phyloP scores from a whole-genome alignment of 2,797 vertebrate genomes.

The Spinibarbus caldwelli region DNA sequence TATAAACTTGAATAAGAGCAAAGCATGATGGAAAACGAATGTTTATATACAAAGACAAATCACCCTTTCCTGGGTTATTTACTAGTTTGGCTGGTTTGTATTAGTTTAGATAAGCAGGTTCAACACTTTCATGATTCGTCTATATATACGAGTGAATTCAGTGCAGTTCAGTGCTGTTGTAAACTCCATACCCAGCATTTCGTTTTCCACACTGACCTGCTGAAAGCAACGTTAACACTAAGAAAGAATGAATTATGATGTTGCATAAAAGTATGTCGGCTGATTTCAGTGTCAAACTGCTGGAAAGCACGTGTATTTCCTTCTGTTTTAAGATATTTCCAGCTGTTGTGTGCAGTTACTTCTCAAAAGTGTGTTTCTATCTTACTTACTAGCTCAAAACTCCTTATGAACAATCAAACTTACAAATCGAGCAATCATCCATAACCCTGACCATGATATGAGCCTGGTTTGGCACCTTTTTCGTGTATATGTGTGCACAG shows the following conservation, averaged over 20 bases:
- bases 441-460: not conserved
- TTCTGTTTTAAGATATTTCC: slow-evolving; percentile 3
- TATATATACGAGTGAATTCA: slow-evolving; percentile 14
- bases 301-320: not conserved
- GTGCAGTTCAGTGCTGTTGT: not conserved
- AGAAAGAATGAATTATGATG: not conserved
- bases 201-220: slow-evolving; percentile 25
- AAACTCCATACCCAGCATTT: not conserved
- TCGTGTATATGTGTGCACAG: slow-evolving; percentile 61
- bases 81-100: slow-evolving; percentile 25
- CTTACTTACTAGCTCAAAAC: slow-evolving; percentile 2
- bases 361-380: not conserved
- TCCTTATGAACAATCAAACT: slow-evolving; percentile 28
- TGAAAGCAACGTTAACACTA: not conserved
- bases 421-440: slow-evolving; percentile 23
- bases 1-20: slow-evolving; percentile 42
- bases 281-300: not conserved
- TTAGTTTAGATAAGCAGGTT: slow-evolving; percentile 25
- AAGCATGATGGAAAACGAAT: slow-evolving; percentile 35
- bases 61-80: slow-evolving; percentile 31
- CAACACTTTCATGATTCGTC: not conserved
- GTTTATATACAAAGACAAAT: slow-evolving; percentile 44
- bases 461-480: slow-evolving; percentile 35
- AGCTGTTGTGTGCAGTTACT: slow-evolving; percentile 9
- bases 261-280: not conserved